Base-by-base conservation (phyloP, 2,797 vertebrate genomes). In the Molossus molossus region DNA sequence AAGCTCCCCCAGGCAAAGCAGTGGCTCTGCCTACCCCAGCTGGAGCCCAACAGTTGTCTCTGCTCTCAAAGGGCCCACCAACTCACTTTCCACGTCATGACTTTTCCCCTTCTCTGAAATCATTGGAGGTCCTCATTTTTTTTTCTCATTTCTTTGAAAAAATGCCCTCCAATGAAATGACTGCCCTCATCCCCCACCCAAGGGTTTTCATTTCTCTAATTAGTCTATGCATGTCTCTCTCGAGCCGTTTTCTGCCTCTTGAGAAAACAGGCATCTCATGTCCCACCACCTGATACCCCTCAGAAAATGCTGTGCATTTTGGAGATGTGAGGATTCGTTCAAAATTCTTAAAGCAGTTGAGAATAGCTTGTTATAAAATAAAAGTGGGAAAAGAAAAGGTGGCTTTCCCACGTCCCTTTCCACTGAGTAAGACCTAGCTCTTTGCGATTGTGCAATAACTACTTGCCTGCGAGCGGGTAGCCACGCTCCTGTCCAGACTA, bases 401-500 rank as follows among this genome's bases (percentile, higher is more conserved):
- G 53, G 75, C 94, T 97, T 97, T 92, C 96, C 94, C 82, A 45
- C 94, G 25, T 97, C 98, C 98, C 97, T 97, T 97, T 96, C 97
- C 97, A 84, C 72, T 65, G 87, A 97, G 96, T 95, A 97, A 97
- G 98, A 98, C 97, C 97, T 98, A 97, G 98, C 98, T 98, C 97
- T 98, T 98, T 98, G 98, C 98, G 97, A 98, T 98, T 98, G 98
- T 99, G 99, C 98, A 99, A 98, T 99, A 98, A 99, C 98, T 98
- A 98, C 98, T 98, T 98, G 98, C 98, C 98, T 98, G 98, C 98
- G 97, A 97, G 98, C 96, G 98, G 98, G 98, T 96, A 97, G 97
- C 87, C 98, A 97, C 98, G 97, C 98, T 97, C 98, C 98, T 98
- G 98, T 98, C 98, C 98, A 98, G 98, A 98, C 98, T 99, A 99